Percentiles rank a stretch among this genome's conserved stretches.
Evolutionary conservation across 1,140 invertebrate genomes (phyloP).

Genomic region (Drosophila takahashii): DNA sequence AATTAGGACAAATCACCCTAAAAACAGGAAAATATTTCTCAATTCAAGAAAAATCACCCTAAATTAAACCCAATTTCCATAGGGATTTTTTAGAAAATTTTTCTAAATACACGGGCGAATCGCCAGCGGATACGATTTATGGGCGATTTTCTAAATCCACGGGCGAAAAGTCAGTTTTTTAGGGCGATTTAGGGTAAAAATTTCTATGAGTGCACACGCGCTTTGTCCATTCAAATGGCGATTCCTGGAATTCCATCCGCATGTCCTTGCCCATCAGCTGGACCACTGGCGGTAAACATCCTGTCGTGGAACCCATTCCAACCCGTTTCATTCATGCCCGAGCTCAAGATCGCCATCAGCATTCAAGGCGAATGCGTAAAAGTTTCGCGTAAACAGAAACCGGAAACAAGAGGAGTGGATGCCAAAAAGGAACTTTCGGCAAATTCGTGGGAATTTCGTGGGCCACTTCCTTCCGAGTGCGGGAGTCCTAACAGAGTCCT

Average conservation of each 20-base stretch:
- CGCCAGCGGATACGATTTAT: too few relatives aligned
- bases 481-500: constrained; percentile 34
- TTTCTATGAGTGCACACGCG: too few relatives aligned
- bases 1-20: too few relatives aligned
- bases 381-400: constrained; percentile 75
- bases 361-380: constrained; percentile 62
- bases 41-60: too few relatives aligned
- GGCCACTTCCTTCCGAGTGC: constrained; percentile 67
- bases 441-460: constrained; percentile 73
- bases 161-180: too few relatives aligned
- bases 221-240: constrained; percentile 41
- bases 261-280: constrained; percentile 64
- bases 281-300: constrained; percentile 58
- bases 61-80: too few relatives aligned
- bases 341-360: constrained; percentile 19
- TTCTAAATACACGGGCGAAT: too few relatives aligned
- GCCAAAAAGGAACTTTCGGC: constrained; percentile 21
- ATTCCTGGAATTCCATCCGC: constrained; percentile 58
- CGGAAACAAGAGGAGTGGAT: constrained; percentile 46
- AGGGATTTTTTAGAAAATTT: too few relatives aligned
- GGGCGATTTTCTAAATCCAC: too few relatives aligned
- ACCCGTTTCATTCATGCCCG: constrained; percentile 63
- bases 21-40: too few relatives aligned
- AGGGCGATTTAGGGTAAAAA: too few relatives aligned
- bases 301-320: constrained; percentile 57